Percentiles rank a stretch among this genome's conserved stretches.
Evolutionary conservation across 2,888 invertebrate genomes (phyloP).

Genomic region (Agrilus mali): DNA sequence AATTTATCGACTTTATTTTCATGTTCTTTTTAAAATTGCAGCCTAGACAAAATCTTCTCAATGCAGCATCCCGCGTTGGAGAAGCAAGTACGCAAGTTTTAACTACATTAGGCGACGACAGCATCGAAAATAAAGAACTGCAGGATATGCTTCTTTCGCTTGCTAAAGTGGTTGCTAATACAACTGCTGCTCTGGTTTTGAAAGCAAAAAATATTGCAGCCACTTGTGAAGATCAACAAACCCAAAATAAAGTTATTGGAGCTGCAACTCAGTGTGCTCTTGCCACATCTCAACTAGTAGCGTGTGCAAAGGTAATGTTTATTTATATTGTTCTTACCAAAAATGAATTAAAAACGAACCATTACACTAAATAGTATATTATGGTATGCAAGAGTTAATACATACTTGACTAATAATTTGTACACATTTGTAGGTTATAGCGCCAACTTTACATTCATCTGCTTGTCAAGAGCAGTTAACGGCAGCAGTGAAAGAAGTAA

Average conservation of each 20-base stretch:
- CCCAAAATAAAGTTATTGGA: conserved; percentile 81
- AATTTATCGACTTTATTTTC: conserved; percentile 9
- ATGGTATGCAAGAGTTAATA: too few relatives aligned
- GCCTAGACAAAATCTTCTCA: conserved; percentile 82
- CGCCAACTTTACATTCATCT: conserved; percentile 68
- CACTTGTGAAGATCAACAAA: conserved; percentile 66
- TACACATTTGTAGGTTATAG: conserved; percentile 49
- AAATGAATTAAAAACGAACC: too few relatives aligned
- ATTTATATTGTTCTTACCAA: neutral
- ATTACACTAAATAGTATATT: too few relatives aligned
- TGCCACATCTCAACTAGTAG: conserved; percentile 94
- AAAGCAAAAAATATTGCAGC: conserved; percentile 95
- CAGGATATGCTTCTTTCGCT: conserved; percentile 83
- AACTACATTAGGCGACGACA: conserved; percentile 84
- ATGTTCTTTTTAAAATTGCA: conserved; percentile 33
- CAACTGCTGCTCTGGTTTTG: conserved; percentile 90
- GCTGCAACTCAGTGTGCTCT: conserved; percentile 95
- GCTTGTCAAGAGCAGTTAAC: conserved; percentile 84
- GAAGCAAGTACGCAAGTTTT: conserved; percentile 92
- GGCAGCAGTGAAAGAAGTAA: conserved; percentile 86
- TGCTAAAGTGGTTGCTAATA: conserved; percentile 96
- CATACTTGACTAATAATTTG: conserved; percentile 1
- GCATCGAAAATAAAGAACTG: conserved; percentile 69
- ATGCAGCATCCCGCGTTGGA: conserved; percentile 92
- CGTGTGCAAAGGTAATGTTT: conserved; percentile 72